Conservation (phyloP, 2,888 invertebrate genomes). For the Steromphala cineraria region DNA sequence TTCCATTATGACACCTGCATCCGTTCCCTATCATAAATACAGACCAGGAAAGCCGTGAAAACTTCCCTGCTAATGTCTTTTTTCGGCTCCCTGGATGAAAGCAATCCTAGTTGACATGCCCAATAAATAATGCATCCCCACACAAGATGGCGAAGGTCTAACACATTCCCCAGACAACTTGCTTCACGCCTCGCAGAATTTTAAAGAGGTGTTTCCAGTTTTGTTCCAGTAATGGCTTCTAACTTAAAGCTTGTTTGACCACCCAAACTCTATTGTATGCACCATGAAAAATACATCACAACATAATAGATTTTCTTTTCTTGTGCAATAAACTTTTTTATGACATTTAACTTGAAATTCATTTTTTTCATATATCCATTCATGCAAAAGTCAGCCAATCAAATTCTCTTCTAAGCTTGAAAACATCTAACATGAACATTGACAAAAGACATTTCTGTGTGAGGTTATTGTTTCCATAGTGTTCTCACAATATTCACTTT, state of each 20-base stretch:
- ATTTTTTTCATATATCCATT: too few relatives aligned
- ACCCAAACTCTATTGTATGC: background rate
- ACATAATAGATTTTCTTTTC: too few relatives aligned
- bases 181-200: slow-evolving; percentile 3
- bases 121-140: slow-evolving; percentile 18
- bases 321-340: too few relatives aligned
- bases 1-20: slow-evolving; percentile 23
- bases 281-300: background rate
- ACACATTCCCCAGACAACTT: slow-evolving; percentile 1
- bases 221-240: background rate
- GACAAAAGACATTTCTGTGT: too few relatives aligned
- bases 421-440: too few relatives aligned
- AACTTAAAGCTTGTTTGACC: background rate
- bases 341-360: too few relatives aligned
- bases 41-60: slow-evolving; percentile 10
- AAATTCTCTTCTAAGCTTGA: too few relatives aligned
- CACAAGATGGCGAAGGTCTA: background rate
- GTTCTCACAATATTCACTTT: background rate
- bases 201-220: slow-evolving; percentile 6
- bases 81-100: slow-evolving; percentile 9
- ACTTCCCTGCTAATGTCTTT: slow-evolving; percentile 12
- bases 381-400: too few relatives aligned
- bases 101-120: slow-evolving; percentile 11
- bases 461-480: too few relatives aligned
- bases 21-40: slow-evolving; percentile 18